phyloP scores from a whole-genome alignment of 2,797 vertebrate species.

The Amniataba percoides region DNA sequence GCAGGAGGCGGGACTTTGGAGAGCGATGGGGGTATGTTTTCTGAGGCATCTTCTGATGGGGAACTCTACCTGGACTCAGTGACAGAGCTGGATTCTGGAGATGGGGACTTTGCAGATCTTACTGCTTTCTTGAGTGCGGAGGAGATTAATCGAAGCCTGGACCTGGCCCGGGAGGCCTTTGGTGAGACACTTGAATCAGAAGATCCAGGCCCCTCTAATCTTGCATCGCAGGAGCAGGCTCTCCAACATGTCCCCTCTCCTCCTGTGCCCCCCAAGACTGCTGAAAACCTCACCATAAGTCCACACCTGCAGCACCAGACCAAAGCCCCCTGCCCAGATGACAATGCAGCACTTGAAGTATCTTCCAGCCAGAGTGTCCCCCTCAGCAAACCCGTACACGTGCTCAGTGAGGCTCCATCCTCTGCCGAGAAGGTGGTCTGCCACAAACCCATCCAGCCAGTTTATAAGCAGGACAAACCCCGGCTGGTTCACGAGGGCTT shows the following conservation, averaged over 20 bases:
- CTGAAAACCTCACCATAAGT: slow-evolving; percentile 57
- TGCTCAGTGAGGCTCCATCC: slow-evolving; percentile 41
- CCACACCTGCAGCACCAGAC: slow-evolving; percentile 70
- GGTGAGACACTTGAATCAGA: slow-evolving; percentile 77
- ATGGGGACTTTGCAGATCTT: slow-evolving; percentile 87
- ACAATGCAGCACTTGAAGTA: slow-evolving; percentile 61
- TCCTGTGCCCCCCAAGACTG: slow-evolving; percentile 52
- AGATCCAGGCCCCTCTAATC: slow-evolving; percentile 73
- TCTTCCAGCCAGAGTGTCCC: slow-evolving; percentile 67
- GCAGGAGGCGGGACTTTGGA: slow-evolving; percentile 76
- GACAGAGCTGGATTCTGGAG: slow-evolving; percentile 86
- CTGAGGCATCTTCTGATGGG: slow-evolving; percentile 87
- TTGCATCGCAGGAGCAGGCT: slow-evolving; percentile 75
- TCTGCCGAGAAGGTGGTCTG: slow-evolving; percentile 68
- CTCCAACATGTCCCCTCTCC: slow-evolving; percentile 56
- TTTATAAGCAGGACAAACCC: slow-evolving; percentile 88
- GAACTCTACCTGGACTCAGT: slow-evolving; percentile 89
- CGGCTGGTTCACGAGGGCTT: slow-evolving; percentile 79
- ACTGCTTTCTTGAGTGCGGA: slow-evolving; percentile 95
- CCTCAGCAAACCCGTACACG: slow-evolving; percentile 59
- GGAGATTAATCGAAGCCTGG: slow-evolving; percentile 93
- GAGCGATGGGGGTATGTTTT: slow-evolving; percentile 79
- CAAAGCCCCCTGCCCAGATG: slow-evolving; percentile 66
- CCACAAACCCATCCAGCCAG: slow-evolving; percentile 75
- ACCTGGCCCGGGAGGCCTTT: slow-evolving; percentile 93